Percentiles rank a stretch among this genome's conserved stretches.
Evolutionary conservation across 2,888 invertebrate genomes (phyloP).

Genomic region (Eubasilissa splendida): DNA sequence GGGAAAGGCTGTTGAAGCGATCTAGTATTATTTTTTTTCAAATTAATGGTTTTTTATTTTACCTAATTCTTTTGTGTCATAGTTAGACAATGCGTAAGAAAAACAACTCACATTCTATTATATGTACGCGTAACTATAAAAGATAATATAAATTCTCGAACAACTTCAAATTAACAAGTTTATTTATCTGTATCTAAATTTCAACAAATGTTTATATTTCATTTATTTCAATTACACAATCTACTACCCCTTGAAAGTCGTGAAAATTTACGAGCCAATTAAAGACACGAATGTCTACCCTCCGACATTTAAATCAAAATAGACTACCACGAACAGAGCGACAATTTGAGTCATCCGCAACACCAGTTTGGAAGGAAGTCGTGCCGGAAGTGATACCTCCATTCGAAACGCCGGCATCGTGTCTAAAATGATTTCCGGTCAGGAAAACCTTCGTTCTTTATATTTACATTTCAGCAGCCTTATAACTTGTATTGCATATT

Average conservation of each 20-base stretch:
- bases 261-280: slow-evolving; percentile 55
- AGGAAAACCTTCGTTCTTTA: slow-evolving; percentile 44
- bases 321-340: slow-evolving; percentile 28
- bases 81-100: too few species aligned
- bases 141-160: too few species aligned
- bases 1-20: too few species aligned
- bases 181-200: too few species aligned
- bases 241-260: not conserved
- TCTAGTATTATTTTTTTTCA: too few species aligned
- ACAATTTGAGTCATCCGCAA: slow-evolving; percentile 40
- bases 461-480: slow-evolving; percentile 11
- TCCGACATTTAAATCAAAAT: slow-evolving; percentile 19
- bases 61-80: too few species aligned
- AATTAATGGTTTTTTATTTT: too few species aligned
- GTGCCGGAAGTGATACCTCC: slow-evolving; percentile 55
- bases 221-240: slow-evolving; percentile 23
- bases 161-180: too few species aligned
- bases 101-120: too few species aligned
- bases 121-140: too few species aligned
- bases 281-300: slow-evolving; percentile 47
- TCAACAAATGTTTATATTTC: not conserved
- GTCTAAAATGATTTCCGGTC: slow-evolving; percentile 54
- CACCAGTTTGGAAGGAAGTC: slow-evolving; percentile 42
- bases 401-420: slow-evolving; percentile 47
- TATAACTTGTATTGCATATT: not conserved